Percentiles rank a stretch among this genome's conserved stretches.
phyloP scores from a whole-genome alignment of 2,888 invertebrate genomes.

The Chrysolina haemoptera region DNA sequence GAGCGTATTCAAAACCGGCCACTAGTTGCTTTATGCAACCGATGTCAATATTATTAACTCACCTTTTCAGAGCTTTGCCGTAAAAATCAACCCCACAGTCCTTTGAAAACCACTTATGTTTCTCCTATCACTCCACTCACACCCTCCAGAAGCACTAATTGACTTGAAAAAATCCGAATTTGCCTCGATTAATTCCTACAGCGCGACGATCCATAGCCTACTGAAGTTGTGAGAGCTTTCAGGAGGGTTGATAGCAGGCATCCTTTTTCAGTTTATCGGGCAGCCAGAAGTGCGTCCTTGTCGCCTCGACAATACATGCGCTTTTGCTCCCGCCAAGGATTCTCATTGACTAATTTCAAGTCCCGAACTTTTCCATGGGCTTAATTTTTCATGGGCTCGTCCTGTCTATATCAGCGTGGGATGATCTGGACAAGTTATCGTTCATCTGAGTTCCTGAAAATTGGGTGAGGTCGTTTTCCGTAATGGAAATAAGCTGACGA shows the following conservation, averaged over 20 bases:
- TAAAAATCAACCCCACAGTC: neutral
- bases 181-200: slow-evolving; percentile 21
- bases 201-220: slow-evolving; percentile 36
- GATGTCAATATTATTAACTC: neutral
- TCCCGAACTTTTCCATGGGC: slow-evolving; percentile 5
- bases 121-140: neutral
- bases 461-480: neutral
- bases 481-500: neutral
- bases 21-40: neutral
- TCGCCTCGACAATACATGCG: slow-evolving; percentile 42
- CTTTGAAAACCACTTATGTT: slow-evolving; percentile 23
- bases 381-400: neutral
- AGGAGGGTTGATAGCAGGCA: slow-evolving; percentile 32
- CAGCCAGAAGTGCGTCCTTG: slow-evolving; percentile 26
- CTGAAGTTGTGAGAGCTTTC: slow-evolving; percentile 38
- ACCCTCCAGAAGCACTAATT: slow-evolving; percentile 9
- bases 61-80: neutral
- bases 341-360: slow-evolving; percentile 34
- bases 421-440: neutral
- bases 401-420: neutral
- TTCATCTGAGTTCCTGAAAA: neutral
- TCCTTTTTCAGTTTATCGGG: slow-evolving; percentile 21
- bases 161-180: slow-evolving; percentile 9
- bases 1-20: neutral
- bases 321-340: slow-evolving; percentile 34